Percentiles rank a stretch among this genome's conserved stretches.
These are phyloP conservation scores for Odontomachus brunneus DNA, from an alignment of 1,140 invertebrate genomes.

Conservation along the genomic window DNA sequence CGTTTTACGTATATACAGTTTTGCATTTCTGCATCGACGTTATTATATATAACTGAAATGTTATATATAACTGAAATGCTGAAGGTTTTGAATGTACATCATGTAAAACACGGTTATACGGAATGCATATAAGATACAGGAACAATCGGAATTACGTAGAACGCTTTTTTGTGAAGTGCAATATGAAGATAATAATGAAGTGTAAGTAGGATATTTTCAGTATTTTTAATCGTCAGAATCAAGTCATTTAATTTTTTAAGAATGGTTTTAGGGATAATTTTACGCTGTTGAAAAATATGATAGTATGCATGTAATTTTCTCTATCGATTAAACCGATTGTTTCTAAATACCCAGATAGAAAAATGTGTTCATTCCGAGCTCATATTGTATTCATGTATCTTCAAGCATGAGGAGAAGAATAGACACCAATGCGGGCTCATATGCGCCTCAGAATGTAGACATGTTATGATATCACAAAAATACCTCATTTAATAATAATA, in stretches of 20 bases:
- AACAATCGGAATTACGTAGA: background rate
- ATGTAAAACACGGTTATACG: background rate
- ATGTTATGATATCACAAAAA: too few relatives aligned
- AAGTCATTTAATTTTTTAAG: background rate
- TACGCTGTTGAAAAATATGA: constrained; percentile 1
- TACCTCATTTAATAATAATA: too few relatives aligned
- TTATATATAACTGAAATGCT: too few relatives aligned
- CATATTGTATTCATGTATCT: too few relatives aligned
- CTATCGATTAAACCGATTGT: constrained; percentile 11
- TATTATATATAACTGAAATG: constrained; percentile 23
- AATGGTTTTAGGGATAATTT: constrained; percentile 5
- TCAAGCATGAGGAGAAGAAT: too few relatives aligned
- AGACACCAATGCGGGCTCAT: too few relatives aligned
- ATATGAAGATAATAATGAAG: background rate
- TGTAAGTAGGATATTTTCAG: too few relatives aligned
- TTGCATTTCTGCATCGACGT: constrained; percentile 41
- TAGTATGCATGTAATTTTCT: background rate
- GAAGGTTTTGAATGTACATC: constrained; percentile 26
- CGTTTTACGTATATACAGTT: constrained; percentile 48
- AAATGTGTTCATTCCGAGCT: too few relatives aligned
- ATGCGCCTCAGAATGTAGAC: too few relatives aligned
- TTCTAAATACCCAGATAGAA: too few relatives aligned
- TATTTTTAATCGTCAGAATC: background rate
- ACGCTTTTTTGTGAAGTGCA: too few relatives aligned
- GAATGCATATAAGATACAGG: background rate